These are phyloP conservation scores for Epinotia nisella DNA, from an alignment of 2,888 invertebrate species.

Conservation along the genomic window DNA sequence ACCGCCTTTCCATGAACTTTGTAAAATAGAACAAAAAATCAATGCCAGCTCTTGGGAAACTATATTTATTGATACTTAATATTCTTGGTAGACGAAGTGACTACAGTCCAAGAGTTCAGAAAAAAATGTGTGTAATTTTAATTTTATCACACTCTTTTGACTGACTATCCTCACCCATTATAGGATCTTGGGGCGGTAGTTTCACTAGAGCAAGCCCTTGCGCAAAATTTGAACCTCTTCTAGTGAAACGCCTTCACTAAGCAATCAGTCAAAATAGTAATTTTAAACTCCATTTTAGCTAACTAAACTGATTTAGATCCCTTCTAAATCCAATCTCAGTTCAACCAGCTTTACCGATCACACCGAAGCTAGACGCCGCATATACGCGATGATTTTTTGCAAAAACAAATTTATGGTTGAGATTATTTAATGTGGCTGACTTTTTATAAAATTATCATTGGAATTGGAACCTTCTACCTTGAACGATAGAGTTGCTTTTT, in stretches of 20 bases:
- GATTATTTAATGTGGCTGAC: too few species aligned
- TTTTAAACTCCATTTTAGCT: neutral
- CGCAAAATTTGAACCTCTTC: neutral
- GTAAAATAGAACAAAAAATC: neutral
- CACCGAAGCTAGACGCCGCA: too few species aligned
- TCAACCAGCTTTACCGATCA: neutral
- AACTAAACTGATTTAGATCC: neutral
- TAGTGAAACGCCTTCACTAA: neutral
- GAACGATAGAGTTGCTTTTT: too few species aligned
- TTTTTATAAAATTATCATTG: too few species aligned
- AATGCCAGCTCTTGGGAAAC: neutral
- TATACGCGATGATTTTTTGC: too few species aligned
- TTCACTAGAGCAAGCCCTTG: neutral
- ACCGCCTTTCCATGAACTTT: neutral
- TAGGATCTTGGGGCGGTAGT: neutral
- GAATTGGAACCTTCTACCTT: too few species aligned
- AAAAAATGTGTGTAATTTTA: neutral
- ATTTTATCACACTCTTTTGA: constrained; percentile 1
- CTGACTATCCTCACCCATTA: neutral
- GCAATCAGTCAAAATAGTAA: constrained; percentile 12
- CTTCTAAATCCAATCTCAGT: constrained; percentile 5
- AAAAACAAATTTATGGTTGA: too few species aligned
- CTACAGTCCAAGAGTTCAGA: constrained; percentile 29
- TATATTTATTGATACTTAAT: neutral
- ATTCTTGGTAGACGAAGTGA: neutral